These are phyloP conservation scores for Rhodophaea formosa DNA, from an alignment of 2,888 invertebrate species.

Conservation along the genomic window DNA sequence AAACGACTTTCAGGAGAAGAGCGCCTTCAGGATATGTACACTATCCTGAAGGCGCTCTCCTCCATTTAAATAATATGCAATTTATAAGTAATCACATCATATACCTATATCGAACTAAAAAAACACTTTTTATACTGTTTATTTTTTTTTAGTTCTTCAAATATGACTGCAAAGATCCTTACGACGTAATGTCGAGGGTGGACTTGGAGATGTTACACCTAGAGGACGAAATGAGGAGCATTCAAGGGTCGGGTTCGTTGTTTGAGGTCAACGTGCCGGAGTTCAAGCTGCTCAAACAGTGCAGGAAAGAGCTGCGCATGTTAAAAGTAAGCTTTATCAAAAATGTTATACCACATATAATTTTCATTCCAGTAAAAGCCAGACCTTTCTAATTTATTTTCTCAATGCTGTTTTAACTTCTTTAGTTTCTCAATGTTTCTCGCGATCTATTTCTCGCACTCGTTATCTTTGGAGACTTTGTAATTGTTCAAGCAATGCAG, in stretches of 20 bases:
- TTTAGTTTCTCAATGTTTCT: too few relatives aligned
- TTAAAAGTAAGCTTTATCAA: conserved; percentile 89
- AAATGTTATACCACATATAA: not conserved
- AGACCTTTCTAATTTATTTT: too few relatives aligned
- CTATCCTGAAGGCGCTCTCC: too few relatives aligned
- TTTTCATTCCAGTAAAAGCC: too few relatives aligned
- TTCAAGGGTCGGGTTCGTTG: conserved; percentile 93
- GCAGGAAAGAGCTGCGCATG: conserved; percentile 93
- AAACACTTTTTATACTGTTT: too few relatives aligned
- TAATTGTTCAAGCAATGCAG: too few relatives aligned
- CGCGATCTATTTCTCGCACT: too few relatives aligned
- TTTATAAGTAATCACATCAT: too few relatives aligned
- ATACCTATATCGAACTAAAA: too few relatives aligned
- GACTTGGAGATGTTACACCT: conserved; percentile 88
- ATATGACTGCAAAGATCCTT: conserved; percentile 87
- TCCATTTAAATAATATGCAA: too few relatives aligned
- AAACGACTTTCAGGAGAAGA: too few relatives aligned
- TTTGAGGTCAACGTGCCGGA: conserved; percentile 98
- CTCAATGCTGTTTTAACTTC: not conserved
- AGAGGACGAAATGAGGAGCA: conserved; percentile 92
- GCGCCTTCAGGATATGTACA: too few relatives aligned
- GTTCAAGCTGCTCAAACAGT: conserved; percentile 95
- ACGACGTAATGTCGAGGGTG: conserved; percentile 87
- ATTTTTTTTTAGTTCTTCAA: conserved; percentile 84
- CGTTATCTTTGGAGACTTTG: not conserved